Evolutionary conservation across 2,888 invertebrate species (phyloP).

Genomic region (Cistogaster globosa): DNA sequence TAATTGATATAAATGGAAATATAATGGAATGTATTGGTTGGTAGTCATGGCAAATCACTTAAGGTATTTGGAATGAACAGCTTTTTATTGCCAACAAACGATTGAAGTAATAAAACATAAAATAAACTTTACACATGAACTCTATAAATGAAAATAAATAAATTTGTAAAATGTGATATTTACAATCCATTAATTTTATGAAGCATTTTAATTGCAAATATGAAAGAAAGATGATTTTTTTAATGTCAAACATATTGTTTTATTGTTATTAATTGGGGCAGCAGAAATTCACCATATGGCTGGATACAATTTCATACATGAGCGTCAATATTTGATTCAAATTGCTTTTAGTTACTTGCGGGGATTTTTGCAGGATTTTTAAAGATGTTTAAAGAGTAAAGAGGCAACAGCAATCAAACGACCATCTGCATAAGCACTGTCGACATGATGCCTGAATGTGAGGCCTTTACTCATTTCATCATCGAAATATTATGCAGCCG

Average conservation of each 20-base stretch:
- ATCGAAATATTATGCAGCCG: no score
- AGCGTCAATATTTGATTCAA: no score
- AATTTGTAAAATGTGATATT: slow-evolving; percentile 1
- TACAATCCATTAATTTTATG: slow-evolving; percentile 40
- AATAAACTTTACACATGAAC: slow-evolving; percentile 4
- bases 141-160: neutral
- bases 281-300: neutral
- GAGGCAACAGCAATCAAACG: no score
- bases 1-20: slow-evolving; percentile 37
- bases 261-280: neutral
- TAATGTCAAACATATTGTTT: no score
- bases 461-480: no score
- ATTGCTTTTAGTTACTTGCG: no score
- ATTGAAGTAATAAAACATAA: neutral
- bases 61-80: slow-evolving; percentile 33
- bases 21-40: slow-evolving; percentile 24
- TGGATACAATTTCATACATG: neutral
- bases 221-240: neutral
- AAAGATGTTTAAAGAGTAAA: no score
- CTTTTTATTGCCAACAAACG: slow-evolving; percentile 32
- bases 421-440: no score
- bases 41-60: slow-evolving; percentile 39
- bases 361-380: no score
- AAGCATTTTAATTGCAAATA: neutral
- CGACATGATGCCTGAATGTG: no score